Percentiles rank a stretch among this genome's conserved stretches.
phyloP scores from a whole-genome alignment of 2,888 invertebrate genomes.

The Platycheirus rosarum region DNA sequence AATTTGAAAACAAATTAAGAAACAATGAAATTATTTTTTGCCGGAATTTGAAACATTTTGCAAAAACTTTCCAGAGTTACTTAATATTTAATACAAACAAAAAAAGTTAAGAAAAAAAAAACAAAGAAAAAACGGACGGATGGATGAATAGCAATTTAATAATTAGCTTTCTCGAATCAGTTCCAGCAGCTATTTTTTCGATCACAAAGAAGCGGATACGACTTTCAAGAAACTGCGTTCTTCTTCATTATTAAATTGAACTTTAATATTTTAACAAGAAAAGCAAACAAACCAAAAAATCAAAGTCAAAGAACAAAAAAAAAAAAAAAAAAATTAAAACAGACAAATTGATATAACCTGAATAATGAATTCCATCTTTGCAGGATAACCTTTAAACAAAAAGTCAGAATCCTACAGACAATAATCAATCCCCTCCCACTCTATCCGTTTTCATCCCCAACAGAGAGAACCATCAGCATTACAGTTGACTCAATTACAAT shows the following conservation, averaged over 20 bases:
- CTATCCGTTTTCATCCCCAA: no score
- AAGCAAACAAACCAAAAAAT: conserved; percentile 9
- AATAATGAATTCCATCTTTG: conserved; percentile 54
- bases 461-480: conserved; percentile 17
- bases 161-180: not conserved
- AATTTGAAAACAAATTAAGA: no score
- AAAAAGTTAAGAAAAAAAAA: no score
- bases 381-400: conserved; percentile 51
- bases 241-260: not conserved
- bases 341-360: conserved; percentile 32
- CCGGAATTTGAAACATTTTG: no score
- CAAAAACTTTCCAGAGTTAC: no score
- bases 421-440: not conserved
- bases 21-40: no score
- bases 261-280: conserved; percentile 21
- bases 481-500: conserved; percentile 57
- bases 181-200: not conserved
- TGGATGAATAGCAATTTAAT: not conserved
- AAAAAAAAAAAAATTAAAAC: not conserved
- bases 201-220: not conserved
- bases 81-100: no score
- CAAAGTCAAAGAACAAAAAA: conserved; percentile 9
- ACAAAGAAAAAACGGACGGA: not conserved
- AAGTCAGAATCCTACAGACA: conserved; percentile 38
- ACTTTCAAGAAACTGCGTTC: not conserved